A percentile compares a stretch with the other conserved stretches of the same genome.
These are phyloP conservation scores for Aspidiotus destructor DNA, from an alignment of 2,888 invertebrate genomes.

Conservation along the genomic window DNA sequence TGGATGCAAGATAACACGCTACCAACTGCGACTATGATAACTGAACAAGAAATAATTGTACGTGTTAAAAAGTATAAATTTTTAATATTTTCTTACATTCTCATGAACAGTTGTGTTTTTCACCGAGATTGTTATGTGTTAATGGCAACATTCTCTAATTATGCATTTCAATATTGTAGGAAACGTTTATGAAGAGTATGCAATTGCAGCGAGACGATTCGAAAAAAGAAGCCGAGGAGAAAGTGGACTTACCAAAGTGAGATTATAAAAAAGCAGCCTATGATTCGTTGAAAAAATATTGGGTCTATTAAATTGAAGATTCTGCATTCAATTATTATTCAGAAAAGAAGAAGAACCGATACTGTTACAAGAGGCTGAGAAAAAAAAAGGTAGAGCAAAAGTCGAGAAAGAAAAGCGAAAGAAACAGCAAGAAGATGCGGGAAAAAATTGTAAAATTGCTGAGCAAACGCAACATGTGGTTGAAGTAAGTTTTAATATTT, in stretches of 20 bases:
- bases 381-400: constrained; percentile 34
- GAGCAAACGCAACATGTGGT: constrained; percentile 42
- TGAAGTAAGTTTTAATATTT: constrained; percentile 39
- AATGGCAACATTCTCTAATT: neutral
- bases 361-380: constrained; percentile 33
- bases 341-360: constrained; percentile 38
- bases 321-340: neutral
- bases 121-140: neutral
- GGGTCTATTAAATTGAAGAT: too few relatives aligned
- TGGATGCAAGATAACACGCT: constrained; percentile 35
- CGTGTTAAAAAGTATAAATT: constrained; percentile 34
- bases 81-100: too few relatives aligned
- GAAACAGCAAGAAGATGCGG: constrained; percentile 47
- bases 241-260: too few relatives aligned
- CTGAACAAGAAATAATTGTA: constrained; percentile 46
- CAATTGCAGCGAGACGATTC: constrained; percentile 8
- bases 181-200: constrained; percentile 36
- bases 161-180: constrained; percentile 34
- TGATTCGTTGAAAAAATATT: neutral
- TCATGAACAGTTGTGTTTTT: neutral
- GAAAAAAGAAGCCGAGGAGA: constrained; percentile 3
- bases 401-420: constrained; percentile 48
- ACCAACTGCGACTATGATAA: constrained; percentile 43
- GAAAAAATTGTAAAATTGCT: constrained; percentile 47
- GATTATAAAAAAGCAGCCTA: neutral